Conservation (phyloP, 2,888 invertebrate species). For the Mycogona germanica region DNA sequence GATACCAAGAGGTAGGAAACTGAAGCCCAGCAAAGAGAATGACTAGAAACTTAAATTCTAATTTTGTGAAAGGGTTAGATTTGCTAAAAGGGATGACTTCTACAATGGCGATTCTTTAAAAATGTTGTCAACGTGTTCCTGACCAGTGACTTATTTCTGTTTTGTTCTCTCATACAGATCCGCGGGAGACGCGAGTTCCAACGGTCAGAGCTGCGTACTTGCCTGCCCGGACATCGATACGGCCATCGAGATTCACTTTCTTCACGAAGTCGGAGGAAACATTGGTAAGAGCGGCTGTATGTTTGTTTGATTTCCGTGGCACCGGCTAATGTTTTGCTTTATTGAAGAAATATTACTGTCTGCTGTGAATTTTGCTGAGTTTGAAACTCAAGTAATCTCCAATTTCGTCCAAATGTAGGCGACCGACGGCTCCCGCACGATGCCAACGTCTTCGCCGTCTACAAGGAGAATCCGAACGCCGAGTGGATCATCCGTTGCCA, state of each 20-base stretch:
- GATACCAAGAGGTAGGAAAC: not conserved
- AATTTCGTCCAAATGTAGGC: no score
- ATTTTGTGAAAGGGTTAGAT: no score
- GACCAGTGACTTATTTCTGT: not conserved
- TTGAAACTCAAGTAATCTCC: no score
- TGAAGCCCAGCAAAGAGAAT: not conserved
- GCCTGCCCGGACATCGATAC: slow-evolving; percentile 8
- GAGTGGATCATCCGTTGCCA: slow-evolving; percentile 9
- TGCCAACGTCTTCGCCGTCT: not conserved
- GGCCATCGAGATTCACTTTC: slow-evolving; percentile 11
- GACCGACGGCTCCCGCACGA: slow-evolving; percentile 5
- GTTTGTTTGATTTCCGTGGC: not conserved
- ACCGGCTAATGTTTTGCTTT: not conserved
- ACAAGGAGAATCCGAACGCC: slow-evolving; percentile 11
- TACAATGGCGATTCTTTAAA: no score
- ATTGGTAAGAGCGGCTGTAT: slow-evolving; percentile 16
- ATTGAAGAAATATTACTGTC: not conserved
- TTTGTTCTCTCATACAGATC: not conserved
- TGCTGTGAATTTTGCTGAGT: no score
- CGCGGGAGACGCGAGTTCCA: slow-evolving; percentile 1
- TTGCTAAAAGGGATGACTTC: no score
- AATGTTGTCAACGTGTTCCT: no score
- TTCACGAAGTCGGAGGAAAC: slow-evolving; percentile 19
- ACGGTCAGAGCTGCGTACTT: slow-evolving; percentile 6
- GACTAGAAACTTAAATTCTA: not conserved